Evolutionary conservation across 2,113 vertebrate species (phyloP).

Genomic region (Pseudois nayaur): DNA sequence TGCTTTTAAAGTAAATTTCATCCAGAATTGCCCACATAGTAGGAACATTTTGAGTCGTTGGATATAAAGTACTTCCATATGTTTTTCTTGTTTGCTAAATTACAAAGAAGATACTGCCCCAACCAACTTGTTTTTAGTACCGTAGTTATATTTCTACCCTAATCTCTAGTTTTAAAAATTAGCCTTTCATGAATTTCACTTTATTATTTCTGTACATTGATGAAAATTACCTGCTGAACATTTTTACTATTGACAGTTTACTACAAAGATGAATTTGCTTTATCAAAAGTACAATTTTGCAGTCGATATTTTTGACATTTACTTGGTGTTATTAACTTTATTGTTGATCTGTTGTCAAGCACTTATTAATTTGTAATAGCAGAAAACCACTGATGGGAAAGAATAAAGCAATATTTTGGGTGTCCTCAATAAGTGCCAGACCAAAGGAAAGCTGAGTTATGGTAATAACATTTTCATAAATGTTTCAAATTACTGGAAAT

Average conservation of each 20-base stretch:
- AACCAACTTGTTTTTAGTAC: background rate
- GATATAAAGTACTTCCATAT: background rate
- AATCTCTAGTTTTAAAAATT: background rate
- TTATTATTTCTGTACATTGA: background rate
- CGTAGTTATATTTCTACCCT: background rate
- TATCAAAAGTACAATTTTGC: background rate
- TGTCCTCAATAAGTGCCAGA: background rate
- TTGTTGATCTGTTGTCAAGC: background rate
- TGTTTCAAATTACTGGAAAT: background rate
- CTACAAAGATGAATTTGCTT: conserved; percentile 5
- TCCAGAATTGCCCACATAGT: background rate
- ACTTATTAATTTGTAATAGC: conserved; percentile 21
- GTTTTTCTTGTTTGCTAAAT: background rate
- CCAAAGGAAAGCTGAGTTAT: background rate
- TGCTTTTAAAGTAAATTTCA: conserved; percentile 9
- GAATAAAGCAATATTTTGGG: background rate
- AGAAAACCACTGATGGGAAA: background rate
- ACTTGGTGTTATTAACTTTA: conserved; percentile 23
- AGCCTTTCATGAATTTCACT: background rate
- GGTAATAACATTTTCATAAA: background rate
- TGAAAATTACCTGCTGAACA: background rate
- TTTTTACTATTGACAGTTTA: background rate
- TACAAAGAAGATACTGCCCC: background rate
- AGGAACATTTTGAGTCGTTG: background rate
- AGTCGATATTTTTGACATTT: background rate